Evolutionary conservation across 2,797 vertebrate species (phyloP).

Genomic region (Artibeus lituratus): DNA sequence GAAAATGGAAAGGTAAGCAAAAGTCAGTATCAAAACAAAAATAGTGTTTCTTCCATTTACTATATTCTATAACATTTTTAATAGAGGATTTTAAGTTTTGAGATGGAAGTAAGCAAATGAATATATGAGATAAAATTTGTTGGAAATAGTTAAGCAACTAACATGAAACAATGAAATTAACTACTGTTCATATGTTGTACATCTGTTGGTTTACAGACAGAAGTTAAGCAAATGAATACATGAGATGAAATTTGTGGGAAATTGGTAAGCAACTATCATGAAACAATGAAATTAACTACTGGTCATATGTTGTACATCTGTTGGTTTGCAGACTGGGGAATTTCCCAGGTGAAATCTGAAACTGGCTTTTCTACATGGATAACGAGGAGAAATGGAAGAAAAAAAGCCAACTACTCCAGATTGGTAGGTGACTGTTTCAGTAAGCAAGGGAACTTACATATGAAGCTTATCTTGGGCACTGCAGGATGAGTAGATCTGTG

Average conservation of each 20-base stretch:
- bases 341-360: background rate
- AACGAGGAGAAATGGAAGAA: background rate
- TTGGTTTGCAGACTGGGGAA: background rate
- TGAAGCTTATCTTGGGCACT: background rate
- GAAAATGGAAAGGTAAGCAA: conserved; percentile 23
- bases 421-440: background rate
- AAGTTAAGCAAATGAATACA: conserved; percentile 1
- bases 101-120: background rate
- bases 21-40: background rate
- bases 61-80: background rate
- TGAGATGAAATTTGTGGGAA: background rate
- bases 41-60: conserved; percentile 5
- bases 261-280: background rate
- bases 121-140: background rate
- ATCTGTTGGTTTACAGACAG: background rate
- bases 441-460: background rate
- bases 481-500: background rate
- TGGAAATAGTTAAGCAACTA: background rate
- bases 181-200: background rate
- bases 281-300: background rate
- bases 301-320: background rate
- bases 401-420: background rate
- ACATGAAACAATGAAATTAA: background rate
- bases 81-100: background rate
- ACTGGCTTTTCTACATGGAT: background rate